Evolutionary conservation across 2,888 invertebrate species (phyloP).

Genomic region (Diabrotica balteata): DNA sequence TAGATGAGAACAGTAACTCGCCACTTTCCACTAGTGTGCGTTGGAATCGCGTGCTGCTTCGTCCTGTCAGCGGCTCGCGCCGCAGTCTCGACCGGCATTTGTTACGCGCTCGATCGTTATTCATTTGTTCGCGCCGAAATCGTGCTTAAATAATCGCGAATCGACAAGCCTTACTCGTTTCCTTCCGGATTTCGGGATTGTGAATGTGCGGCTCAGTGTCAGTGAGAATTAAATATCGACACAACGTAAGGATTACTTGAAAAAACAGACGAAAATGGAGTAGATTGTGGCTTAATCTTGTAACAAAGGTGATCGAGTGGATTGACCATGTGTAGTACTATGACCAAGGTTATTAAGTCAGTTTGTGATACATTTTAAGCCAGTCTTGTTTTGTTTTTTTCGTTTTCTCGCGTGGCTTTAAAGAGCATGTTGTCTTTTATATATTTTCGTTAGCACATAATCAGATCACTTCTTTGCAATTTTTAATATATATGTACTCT

Average conservation of each 20-base stretch:
- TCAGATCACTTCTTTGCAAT: too few relatives aligned
- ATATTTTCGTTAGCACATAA: too few relatives aligned
- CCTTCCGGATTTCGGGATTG: constrained; percentile 9
- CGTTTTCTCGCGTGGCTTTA: too few relatives aligned
- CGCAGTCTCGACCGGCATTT: constrained; percentile 53
- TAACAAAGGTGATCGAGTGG: too few relatives aligned
- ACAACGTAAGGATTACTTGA: constrained; percentile 8
- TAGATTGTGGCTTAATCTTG: neutral
- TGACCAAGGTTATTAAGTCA: too few relatives aligned
- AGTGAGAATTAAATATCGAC: neutral
- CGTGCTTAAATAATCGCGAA: constrained; percentile 47
- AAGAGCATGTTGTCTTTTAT: too few relatives aligned
- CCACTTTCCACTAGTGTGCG: constrained; percentile 30
- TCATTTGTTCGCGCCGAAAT: constrained; percentile 45
- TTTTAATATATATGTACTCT: too few relatives aligned
- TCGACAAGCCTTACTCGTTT: constrained; percentile 18
- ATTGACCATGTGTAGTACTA: too few relatives aligned
- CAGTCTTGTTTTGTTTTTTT: too few relatives aligned
- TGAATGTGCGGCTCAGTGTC: constrained; percentile 11
- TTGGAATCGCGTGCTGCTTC: constrained; percentile 35
- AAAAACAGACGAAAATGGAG: neutral
- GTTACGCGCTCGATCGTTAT: constrained; percentile 48
- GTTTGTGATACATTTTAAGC: too few relatives aligned
- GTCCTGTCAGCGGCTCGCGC: constrained; percentile 46
- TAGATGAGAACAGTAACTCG: constrained; percentile 49